Base-by-base conservation (phyloP, 2,113 vertebrate genomes). In the Colistium nudipinnis region DNA sequence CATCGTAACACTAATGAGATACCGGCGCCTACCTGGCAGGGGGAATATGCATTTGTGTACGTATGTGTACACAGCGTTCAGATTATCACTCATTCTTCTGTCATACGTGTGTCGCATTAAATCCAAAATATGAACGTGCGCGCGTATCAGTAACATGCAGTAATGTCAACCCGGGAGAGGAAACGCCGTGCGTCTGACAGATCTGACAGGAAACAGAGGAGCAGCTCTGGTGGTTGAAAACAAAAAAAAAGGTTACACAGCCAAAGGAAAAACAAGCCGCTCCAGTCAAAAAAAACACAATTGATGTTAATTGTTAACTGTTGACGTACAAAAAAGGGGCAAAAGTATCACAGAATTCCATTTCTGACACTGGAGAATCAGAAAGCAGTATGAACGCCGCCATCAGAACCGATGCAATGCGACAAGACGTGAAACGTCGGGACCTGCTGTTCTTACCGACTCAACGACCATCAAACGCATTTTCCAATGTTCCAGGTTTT, bases 1-100 rank as follows among this genome's bases (percentile, higher is more conserved):
- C 67, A 51, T 65, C 71, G 62, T 64, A 59, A 60, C 77, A 70
- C 51, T 16, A 3, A 31, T 25, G 70, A 78, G 71, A 86, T 72
- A 80, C 70, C 61, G 57, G 54, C 30, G 73, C 74, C 59, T 62
- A 48, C 78, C 77, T 60, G 31, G 31, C 7, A 56, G 25, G 59
- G 56, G 24, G 53, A 60, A 74, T 72, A 53, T 56, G 30, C 67
- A 62, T 67, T 48, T 19, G 71, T 62, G 56, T 64, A 74, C 31
- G 9, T 33, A 9, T 6, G 47, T 55, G n/a, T n/a, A n/a, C n/a
- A n/a, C 35, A 36, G 11, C 6, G 7, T 36, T 12, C n/a, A n/a
- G n/a, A n/a, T n/a, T n/a, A n/a, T n/a, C n/a, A 31, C 17, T n/a
- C 2, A 17, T 2, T 41, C 8, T n/a, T 41, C 16, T n/a, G 14